phyloP scores from a whole-genome alignment of 2,113 vertebrate species.

The Vidua chalybeata region DNA sequence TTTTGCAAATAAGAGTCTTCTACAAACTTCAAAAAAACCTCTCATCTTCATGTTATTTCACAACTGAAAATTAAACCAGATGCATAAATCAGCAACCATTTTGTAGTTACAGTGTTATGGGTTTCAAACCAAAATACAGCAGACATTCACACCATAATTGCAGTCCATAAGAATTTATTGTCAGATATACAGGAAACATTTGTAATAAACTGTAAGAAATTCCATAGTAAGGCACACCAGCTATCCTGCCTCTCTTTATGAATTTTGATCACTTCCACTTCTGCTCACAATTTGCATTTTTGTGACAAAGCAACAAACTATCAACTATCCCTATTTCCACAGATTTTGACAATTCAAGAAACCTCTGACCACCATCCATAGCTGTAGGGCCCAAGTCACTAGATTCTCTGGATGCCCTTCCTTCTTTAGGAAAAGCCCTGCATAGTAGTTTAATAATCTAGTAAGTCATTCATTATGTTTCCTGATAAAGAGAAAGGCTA shows the following conservation, averaged over 20 bases:
- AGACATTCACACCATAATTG: background rate
- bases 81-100: background rate
- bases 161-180: background rate
- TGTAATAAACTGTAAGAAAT: background rate
- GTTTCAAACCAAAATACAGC: background rate
- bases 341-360: background rate
- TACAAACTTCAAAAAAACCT: background rate
- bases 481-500: background rate
- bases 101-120: background rate
- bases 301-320: background rate
- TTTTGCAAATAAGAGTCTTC: background rate
- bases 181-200: background rate
- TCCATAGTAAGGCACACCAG: background rate
- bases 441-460: background rate
- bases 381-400: background rate
- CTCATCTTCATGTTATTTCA: background rate
- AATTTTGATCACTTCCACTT: background rate
- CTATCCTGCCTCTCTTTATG: background rate
- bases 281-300: background rate
- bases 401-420: background rate
- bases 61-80: background rate
- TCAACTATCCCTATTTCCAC: fast-evolving
- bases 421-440: background rate
- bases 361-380: background rate
- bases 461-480: background rate